Conservation (phyloP, 1,140 invertebrate species). For the Conus ventricosus region DNA sequence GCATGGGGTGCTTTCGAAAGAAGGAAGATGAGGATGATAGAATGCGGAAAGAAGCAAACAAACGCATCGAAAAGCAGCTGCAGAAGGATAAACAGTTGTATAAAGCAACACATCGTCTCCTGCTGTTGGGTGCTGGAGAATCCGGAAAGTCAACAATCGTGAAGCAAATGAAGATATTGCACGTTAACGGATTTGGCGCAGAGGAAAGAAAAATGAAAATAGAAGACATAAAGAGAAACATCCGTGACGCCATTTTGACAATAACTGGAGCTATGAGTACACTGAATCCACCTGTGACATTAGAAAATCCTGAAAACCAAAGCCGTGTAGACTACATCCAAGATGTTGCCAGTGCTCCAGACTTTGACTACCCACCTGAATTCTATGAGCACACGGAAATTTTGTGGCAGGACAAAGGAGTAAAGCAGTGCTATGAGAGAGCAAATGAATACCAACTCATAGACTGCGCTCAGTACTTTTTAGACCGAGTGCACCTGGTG, state of each 20-base stretch:
- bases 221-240: constrained; percentile 99
- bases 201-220: constrained; percentile 97
- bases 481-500: constrained; percentile 94
- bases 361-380: constrained; percentile 85
- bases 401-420: too few relatives aligned
- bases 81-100: constrained; percentile 99
- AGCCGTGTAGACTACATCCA: constrained; percentile 95
- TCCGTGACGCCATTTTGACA: constrained; percentile 99
- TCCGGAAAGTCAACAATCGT: constrained; percentile 99
- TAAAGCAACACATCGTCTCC: constrained; percentile 94
- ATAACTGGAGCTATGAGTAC: constrained; percentile 99
- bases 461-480: too few relatives aligned
- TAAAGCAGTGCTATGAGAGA: too few relatives aligned
- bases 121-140: constrained; percentile 86
- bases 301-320: constrained; percentile 96
- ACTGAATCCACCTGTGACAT: constrained; percentile 93
- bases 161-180: constrained; percentile 99
- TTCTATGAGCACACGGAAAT: too few relatives aligned
- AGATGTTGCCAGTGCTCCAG: constrained; percentile 83
- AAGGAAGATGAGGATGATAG: constrained; percentile 89
- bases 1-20: constrained; percentile 71
- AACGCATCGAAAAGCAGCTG: constrained; percentile 98
- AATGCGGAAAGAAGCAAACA: constrained; percentile 95
- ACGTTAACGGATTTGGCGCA: constrained; percentile 94
- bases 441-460: too few relatives aligned